A percentile compares a stretch with the other conserved stretches of the same genome.
Evolutionary conservation across 2,113 vertebrate genomes (phyloP).

Genomic region (Ophiodon elongatus): DNA sequence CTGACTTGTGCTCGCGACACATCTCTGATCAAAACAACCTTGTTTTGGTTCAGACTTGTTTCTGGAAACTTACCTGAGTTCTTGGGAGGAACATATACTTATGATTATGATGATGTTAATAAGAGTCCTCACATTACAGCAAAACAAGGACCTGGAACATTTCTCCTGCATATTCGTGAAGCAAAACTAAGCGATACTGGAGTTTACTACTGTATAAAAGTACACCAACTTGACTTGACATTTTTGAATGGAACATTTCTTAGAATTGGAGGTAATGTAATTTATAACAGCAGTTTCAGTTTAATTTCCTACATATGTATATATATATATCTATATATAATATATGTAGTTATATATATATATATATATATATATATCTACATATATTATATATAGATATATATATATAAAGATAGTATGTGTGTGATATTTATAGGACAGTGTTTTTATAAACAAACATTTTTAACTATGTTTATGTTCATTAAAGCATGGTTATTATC

Average conservation of each 20-base stretch:
- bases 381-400: too few species aligned
- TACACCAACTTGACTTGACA: not conserved
- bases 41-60: constrained; percentile 49
- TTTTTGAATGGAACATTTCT: constrained; percentile 24
- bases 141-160: constrained; percentile 39
- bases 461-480: not conserved
- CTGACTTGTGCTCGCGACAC: accelerated
- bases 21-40: accelerated
- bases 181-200: constrained; percentile 34
- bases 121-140: not conserved
- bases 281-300: too few species aligned
- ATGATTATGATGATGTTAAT: not conserved
- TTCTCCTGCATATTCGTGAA: constrained; percentile 44
- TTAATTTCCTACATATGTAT: too few species aligned
- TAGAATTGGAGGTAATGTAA: constrained; percentile 30
- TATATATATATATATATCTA: too few species aligned
- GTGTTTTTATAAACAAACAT: not conserved
- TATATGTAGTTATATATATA: too few species aligned
- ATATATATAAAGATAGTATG: too few species aligned
- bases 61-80: constrained; percentile 13
- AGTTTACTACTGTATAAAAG: constrained; percentile 50
- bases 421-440: not conserved
- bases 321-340: too few species aligned
- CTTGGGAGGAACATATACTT: not conserved
- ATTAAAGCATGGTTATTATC: not conserved